Evolutionary conservation across 2,797 vertebrate species (phyloP), one percentile per base, ranked within the genome.

Genomic region (Galago senegalensis): DNA sequence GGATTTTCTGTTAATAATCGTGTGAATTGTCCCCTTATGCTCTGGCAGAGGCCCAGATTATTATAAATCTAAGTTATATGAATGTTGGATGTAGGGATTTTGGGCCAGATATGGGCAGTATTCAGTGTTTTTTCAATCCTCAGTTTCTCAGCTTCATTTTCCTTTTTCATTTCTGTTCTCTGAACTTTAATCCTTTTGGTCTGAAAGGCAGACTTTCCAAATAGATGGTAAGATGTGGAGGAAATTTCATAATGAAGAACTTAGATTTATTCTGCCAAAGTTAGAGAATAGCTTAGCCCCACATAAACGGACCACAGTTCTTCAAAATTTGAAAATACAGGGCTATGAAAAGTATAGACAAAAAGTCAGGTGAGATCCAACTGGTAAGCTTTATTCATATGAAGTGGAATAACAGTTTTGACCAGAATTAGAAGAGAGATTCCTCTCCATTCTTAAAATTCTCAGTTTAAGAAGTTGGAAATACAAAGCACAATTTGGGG

Each of bases 301-400:
- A 13, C 67, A 9, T 31, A 37, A 58, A 65, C 83, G 70, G 40
- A 40, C n/a, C 2, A 21, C 70, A 29, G 4, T 60, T 93, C 83
- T 93, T 53, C 77, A 80, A 94, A 83, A 94, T 40, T 73, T 88
- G 73, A 91, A 82, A 89, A 83, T 46, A 61, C 3, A 85, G 77
- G 79, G 31, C 61, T 77, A 94, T 27, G 25, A 76, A 92, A 97
- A 85, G 31, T 81, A 40, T 7, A 84, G 40, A 43, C 69, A 60
- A 79, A 23, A 63, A 63, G 16, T 43, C 25, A 77, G 20, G 25
- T 65, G 21, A 73, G 40, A 58, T 87, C 58, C 58, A 82, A 1
- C 17, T 72, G 89, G 75, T 76, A 86, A 95, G 18, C 61, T 89
- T 0, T 56, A 40, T 79, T 80, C 70, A 37, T n/a, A 5, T 60